A percentile compares a stretch with the other conserved stretches of the same genome.
These are phyloP conservation scores for Acronicta leporina DNA, from an alignment of 2,888 invertebrate species.

Conservation along the genomic window DNA sequence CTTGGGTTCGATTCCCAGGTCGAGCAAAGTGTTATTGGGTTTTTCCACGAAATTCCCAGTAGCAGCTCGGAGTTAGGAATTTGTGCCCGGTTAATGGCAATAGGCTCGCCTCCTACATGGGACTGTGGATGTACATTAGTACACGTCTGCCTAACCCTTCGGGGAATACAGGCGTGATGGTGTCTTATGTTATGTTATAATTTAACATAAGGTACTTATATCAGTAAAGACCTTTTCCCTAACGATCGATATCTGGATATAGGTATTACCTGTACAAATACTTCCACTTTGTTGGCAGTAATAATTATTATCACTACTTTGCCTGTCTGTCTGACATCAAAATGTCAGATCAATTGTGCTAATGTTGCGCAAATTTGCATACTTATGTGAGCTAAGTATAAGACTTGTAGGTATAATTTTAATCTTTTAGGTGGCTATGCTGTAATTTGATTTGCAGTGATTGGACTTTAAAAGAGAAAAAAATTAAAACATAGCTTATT, in stretches of 20 bases:
- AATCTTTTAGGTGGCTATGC: conserved; percentile 1
- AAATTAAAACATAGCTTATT: too few relatives aligned
- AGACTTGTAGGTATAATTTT: conserved; percentile 10
- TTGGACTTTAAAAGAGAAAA: not conserved
- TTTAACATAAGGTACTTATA: too few relatives aligned
- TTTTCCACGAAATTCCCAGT: too few relatives aligned
- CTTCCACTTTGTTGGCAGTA: conserved; percentile 7
- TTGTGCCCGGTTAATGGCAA: too few relatives aligned
- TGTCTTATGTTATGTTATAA: too few relatives aligned
- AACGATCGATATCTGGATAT: not conserved
- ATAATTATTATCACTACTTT: conserved; percentile 6
- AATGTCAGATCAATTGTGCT: conserved; percentile 12
- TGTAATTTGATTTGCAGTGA: not conserved
- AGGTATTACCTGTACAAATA: not conserved
- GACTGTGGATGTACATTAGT: too few relatives aligned
- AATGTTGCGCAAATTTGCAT: conserved; percentile 18
- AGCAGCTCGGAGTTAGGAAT: too few relatives aligned
- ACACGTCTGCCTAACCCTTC: too few relatives aligned
- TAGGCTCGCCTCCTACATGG: too few relatives aligned
- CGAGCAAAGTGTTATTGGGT: too few relatives aligned
- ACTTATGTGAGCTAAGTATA: conserved; percentile 1
- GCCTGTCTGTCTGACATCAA: conserved; percentile 9
- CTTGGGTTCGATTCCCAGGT: too few relatives aligned
- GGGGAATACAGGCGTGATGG: too few relatives aligned
- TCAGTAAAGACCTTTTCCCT: not conserved